Evolutionary conservation across 2,797 vertebrate genomes (phyloP), one percentile per base, ranked within the genome.

Genomic region (Sebastes umbrosus): DNA sequence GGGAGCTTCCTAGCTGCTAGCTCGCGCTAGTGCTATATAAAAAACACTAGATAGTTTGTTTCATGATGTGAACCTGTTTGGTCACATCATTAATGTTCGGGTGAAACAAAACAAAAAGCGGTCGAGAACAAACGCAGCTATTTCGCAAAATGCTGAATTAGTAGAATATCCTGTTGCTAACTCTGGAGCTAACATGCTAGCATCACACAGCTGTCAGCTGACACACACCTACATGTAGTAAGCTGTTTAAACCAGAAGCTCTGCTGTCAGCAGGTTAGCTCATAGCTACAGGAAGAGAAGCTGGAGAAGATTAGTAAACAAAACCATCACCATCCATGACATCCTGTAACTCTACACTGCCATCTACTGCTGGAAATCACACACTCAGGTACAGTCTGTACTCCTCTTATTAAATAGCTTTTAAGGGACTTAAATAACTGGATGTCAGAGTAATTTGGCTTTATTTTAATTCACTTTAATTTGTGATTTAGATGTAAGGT

Each of bases 171-270:
- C 36, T 54, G n/a, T 54, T 16, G 76, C 27, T 85, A 77, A 24
- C 80, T 64, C 24, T 24, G 22, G 66, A 55, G 88, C 86, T 91
- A 88, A 67, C 75, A 32, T 60, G 84, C 65, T 90, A 91, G 75
- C 86, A 86, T 90, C 87, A 87, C 78, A 82, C 67, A 75, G 8
- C 71, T 70, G 89, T 94, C 93, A 94, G 88, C 90, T 94, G 93
- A 90, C 84, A 46, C 65, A 75, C 54, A 66, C 34, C 69, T 62
- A 11, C 34, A 34, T 34, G 10, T 1, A 27, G 25, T 27, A 4
- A 34, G 43, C 43, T 46, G 43, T 22, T 32, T n/a, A 2, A 55
- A 13, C 4, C 73, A 6, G 67, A 78, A 79, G 64, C 60, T 77
- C 39, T 69, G 64, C 81, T 80, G 90, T 93, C 93, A 94, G 91